Conservation (phyloP, 2,113 vertebrate species). For the Platysternon megacephalum region DNA sequence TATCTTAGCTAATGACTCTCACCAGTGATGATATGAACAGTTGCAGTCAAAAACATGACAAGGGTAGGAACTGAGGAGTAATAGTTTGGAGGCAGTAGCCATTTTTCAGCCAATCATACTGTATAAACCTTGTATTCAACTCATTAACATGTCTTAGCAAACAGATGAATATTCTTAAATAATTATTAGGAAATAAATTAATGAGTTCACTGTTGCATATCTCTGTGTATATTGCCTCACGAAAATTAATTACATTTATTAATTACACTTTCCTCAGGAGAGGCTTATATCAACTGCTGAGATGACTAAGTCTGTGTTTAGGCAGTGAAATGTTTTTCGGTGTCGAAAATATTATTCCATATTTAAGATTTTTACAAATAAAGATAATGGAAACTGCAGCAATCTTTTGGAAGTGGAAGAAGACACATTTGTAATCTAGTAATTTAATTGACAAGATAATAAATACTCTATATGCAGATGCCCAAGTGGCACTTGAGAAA, state of each 20-base stretch:
- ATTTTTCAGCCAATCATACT: conserved; percentile 57
- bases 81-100: background rate
- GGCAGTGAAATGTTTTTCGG: background rate
- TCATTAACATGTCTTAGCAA: conserved; percentile 66
- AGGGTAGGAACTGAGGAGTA: background rate
- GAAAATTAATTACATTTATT: conserved; percentile 80
- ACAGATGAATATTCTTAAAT: conserved; percentile 76
- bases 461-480: background rate
- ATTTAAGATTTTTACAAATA: conserved; percentile 29
- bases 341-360: background rate
- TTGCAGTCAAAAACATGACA: conserved; percentile 6
- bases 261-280: conserved; percentile 66
- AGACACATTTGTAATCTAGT: background rate
- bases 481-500: background rate
- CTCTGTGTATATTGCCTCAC: conserved; percentile 70
- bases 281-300: conserved; percentile 23
- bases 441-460: background rate
- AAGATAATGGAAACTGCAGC: background rate
- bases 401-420: background rate
- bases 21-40: background rate
- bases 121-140: conserved; percentile 58
- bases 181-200: conserved; percentile 79
- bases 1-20: background rate
- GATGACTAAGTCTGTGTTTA: conserved; percentile 55
- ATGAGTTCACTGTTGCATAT: conserved; percentile 70